These are phyloP conservation scores for Ursus arctos DNA, from an alignment of 2,113 vertebrate species.

Conservation along the genomic window DNA sequence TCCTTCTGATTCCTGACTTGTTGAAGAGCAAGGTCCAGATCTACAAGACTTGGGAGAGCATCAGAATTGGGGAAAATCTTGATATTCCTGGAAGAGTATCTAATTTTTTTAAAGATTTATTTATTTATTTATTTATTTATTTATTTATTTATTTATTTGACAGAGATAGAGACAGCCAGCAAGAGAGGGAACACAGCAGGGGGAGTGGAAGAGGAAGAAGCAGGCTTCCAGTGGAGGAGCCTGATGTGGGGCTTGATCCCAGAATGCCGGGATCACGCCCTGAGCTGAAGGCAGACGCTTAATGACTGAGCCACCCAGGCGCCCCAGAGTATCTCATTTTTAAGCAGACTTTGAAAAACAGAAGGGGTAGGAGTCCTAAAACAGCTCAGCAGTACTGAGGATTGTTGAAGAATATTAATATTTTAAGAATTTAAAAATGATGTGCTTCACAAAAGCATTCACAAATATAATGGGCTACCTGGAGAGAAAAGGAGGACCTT, in stretches of 20 bases:
- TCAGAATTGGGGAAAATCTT: background rate
- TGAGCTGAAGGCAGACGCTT: too few relatives aligned
- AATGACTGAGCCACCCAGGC: too few relatives aligned
- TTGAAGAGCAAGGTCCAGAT: background rate
- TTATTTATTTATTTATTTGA: too few relatives aligned
- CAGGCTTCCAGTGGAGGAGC: too few relatives aligned
- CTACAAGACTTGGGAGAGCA: background rate
- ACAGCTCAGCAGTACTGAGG: background rate
- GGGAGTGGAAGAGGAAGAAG: too few relatives aligned
- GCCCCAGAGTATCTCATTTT: background rate
- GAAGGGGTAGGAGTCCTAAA: background rate
- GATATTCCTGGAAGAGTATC: background rate
- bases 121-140: too few relatives aligned
- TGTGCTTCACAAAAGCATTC: background rate
- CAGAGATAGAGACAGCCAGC: too few relatives aligned
- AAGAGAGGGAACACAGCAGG: too few relatives aligned
- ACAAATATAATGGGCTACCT: background rate
- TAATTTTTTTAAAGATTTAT: background rate
- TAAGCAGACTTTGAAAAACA: background rate
- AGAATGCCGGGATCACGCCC: too few relatives aligned
- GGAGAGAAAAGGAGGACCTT: background rate
- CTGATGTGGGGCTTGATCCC: too few relatives aligned
- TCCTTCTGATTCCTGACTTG: constrained; percentile 16
- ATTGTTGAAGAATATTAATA: background rate
- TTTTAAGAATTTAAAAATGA: constrained; percentile 46